phyloP scores from a whole-genome alignment of 2,888 invertebrate genomes.

The Cataglyphis albicans region DNA sequence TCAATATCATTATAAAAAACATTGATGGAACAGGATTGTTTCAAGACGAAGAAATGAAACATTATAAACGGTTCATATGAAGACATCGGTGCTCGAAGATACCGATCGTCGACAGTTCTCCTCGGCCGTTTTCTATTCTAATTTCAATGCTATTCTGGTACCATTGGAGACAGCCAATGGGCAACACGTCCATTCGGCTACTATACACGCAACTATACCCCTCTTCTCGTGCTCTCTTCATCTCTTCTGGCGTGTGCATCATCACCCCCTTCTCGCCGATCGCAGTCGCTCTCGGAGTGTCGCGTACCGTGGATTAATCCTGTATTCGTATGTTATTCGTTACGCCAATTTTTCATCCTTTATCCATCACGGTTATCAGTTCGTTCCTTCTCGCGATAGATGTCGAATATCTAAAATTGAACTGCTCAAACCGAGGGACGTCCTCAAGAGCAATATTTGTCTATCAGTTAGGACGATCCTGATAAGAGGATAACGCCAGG shows the following conservation, averaged over 20 bases:
- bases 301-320: slow-evolving; percentile 79
- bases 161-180: slow-evolving; percentile 70
- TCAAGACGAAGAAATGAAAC: neutral
- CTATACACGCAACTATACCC: slow-evolving; percentile 37
- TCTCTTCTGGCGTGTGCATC: slow-evolving; percentile 26
- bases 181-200: slow-evolving; percentile 70
- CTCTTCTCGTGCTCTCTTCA: slow-evolving; percentile 23
- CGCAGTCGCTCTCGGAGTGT: slow-evolving; percentile 80
- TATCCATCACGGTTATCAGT: slow-evolving; percentile 46
- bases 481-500: slow-evolving; percentile 22
- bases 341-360: slow-evolving; percentile 60
- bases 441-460: neutral
- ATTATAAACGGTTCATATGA: neutral
- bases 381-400: neutral
- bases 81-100: slow-evolving; percentile 12
- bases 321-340: slow-evolving; percentile 50
- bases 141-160: slow-evolving; percentile 75
- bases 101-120: slow-evolving; percentile 35
- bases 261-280: slow-evolving; percentile 65
- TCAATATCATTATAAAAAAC: neutral
- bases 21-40: neutral
- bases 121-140: slow-evolving; percentile 76
- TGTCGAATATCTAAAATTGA: neutral
- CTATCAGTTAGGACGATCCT: slow-evolving; percentile 1
- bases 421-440: neutral